These are phyloP conservation scores for Lepus oiostolus DNA, from an alignment of 2,797 vertebrate genomes.

Conservation along the genomic window DNA sequence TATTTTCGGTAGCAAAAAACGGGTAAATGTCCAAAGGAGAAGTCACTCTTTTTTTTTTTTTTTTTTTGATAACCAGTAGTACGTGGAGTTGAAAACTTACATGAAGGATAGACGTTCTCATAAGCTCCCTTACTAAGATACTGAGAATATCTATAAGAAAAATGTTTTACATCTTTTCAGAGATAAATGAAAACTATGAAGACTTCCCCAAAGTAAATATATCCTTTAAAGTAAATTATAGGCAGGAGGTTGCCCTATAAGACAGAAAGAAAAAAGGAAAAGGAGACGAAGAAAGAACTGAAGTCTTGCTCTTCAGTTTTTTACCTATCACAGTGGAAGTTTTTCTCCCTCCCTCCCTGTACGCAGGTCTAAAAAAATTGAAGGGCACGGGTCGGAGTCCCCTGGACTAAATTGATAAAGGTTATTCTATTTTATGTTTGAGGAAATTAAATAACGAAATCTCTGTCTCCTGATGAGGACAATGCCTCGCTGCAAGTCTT, in stretches of 20 bases:
- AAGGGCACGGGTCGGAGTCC: constrained; percentile 5
- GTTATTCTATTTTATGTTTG: constrained; percentile 48
- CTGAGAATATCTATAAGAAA: constrained; percentile 2
- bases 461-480: not conserved
- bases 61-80: constrained; percentile 48
- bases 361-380: constrained; percentile 12
- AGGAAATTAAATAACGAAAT: constrained; percentile 50
- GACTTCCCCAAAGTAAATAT: not conserved
- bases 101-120: constrained; percentile 49
- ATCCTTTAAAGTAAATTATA: not conserved
- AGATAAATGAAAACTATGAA: not conserved
- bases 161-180: constrained; percentile 17
- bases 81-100: constrained; percentile 64
- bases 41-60: constrained; percentile 32
- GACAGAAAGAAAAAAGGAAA: not conserved
- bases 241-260: not conserved
- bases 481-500: constrained; percentile 13
- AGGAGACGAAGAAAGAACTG: not conserved
- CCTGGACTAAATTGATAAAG: constrained; percentile 45
- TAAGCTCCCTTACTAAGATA: constrained; percentile 21
- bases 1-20: constrained; percentile 59
- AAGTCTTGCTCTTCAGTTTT: constrained; percentile 47
- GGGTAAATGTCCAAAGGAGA: not conserved
- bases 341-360: not conserved
- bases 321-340: not conserved